A percentile compares a stretch with the other conserved stretches of the same genome.
Conservation (phyloP, 1,140 invertebrate genomes). For the Bombus vancouverensis region DNA sequence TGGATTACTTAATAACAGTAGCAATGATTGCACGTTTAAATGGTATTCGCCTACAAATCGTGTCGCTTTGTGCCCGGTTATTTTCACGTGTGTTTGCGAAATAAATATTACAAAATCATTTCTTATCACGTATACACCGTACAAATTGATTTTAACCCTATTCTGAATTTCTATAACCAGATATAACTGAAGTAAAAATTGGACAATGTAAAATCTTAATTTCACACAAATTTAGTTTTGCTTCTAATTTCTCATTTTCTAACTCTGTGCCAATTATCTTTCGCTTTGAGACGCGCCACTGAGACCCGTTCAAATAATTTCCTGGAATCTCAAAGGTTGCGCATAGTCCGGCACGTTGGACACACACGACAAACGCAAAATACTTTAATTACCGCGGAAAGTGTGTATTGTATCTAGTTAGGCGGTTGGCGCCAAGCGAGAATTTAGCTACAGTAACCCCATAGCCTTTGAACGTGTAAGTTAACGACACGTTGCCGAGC, state of each 20-base stretch:
- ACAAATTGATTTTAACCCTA: background rate
- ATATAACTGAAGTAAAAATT: background rate
- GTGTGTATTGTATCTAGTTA: slow-evolving; percentile 30
- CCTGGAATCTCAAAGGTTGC: background rate
- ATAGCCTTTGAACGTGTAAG: slow-evolving; percentile 39
- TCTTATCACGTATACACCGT: background rate
- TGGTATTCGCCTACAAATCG: slow-evolving; percentile 23
- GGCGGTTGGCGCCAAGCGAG: slow-evolving; percentile 16
- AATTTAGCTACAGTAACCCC: slow-evolving; percentile 36
- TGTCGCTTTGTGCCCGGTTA: slow-evolving; percentile 5
- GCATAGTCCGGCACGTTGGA: background rate
- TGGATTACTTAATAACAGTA: slow-evolving; percentile 49
- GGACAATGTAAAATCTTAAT: background rate
- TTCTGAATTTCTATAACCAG: background rate
- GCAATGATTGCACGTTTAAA: slow-evolving; percentile 34
- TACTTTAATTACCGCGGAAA: slow-evolving; percentile 20
- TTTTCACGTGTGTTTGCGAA: slow-evolving; percentile 7
- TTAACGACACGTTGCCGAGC: slow-evolving; percentile 47
- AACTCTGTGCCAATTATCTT: background rate
- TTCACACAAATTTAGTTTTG: background rate
- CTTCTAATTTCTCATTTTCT: background rate
- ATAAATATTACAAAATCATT: background rate
- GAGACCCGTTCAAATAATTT: background rate
- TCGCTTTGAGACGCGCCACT: background rate
- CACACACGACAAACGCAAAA: background rate